Base-by-base conservation (phyloP, 2,113 vertebrate genomes). In the Bubo blakistoni region DNA sequence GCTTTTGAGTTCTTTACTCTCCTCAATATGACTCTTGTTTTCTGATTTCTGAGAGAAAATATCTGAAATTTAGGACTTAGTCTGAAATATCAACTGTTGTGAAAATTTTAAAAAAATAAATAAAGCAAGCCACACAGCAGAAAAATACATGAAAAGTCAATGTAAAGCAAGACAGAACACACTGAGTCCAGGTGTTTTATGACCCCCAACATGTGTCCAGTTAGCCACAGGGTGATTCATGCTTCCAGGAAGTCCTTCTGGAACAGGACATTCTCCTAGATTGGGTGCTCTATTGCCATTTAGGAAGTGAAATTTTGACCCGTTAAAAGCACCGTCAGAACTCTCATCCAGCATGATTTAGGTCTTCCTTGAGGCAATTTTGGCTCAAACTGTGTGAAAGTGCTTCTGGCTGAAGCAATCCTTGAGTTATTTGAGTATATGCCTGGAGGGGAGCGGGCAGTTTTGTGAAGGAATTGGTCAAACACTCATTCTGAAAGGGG, bases 371-470 rank as follows among this genome's bases (percentile, higher is more conserved):
- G 38, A 29, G 67, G 87, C 51, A 82, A 2, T 82, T 95, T 85
- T 96, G 92, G 76, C 85, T 93, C 74, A 73, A 88, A 80, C 49
- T 94, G 62, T 95, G 91, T 88, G 87, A 96, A 96, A 96, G 59
- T 42, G 67, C 79, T 90, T 83, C 67, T 94, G 82, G 51, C 92
- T 92, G 79, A 92, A 92, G 90, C 74, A 93, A 12, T 81, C 55
- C 38, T 47, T 54, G 40, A 77, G 40, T 62, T 80, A 61, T 85
- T 76, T 85, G 54, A 87, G 66, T 24, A 21, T 44, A 80, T 30
- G 19, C 84, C 58, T 9, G 1, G 49, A 77, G 78, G 63, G 26
- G 47, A 66, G 29, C 36, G n/a, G 71, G 73, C 1, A 0, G 54
- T 26, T 91, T 55, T 65, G 65, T 73, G 49, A 55, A 72, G 38